Evolutionary conservation across 37 sponge, comb jelly and placozoan genomes (phyloP).

Genomic region (Aplysina aerophoba): DNA sequence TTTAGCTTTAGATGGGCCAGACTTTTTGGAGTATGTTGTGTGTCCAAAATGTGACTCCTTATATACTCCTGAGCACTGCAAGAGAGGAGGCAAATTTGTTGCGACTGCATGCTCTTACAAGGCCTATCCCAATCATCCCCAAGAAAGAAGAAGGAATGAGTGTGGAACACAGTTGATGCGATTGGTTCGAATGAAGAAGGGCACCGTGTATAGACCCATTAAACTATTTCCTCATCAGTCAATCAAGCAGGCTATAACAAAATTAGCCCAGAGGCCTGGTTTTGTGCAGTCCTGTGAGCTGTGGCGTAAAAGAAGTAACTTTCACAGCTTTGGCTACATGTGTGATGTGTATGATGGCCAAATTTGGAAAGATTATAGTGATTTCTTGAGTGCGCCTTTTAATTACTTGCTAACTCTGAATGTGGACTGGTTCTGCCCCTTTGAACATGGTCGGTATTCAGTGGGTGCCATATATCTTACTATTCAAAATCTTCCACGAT

Average conservation of each 20-base stretch:
- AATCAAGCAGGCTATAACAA: slow-evolving; percentile 16
- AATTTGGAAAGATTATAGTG: slow-evolving; percentile 29
- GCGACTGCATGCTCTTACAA: neutral
- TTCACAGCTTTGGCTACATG: neutral
- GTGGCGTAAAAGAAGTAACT: slow-evolving; percentile 35
- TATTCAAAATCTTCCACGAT: slow-evolving; percentile 46
- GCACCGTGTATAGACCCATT: slow-evolving; percentile 9
- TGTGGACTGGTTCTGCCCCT: slow-evolving; percentile 66
- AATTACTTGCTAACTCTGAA: slow-evolving; percentile 40
- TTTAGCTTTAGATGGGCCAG: neutral
- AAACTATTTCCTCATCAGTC: slow-evolving; percentile 33
- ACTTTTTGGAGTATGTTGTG: slow-evolving; percentile 42
- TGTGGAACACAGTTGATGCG: slow-evolving; percentile 38
- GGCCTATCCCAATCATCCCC: slow-evolving; percentile 47
- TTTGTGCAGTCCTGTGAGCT: slow-evolving; percentile 49
- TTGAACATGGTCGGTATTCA: slow-evolving; percentile 26
- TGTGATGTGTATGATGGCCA: slow-evolving; percentile 41
- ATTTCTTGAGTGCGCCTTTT: neutral
- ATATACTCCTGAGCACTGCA: slow-evolving; percentile 11
- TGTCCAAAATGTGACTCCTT: slow-evolving; percentile 43
- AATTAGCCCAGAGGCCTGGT: slow-evolving; percentile 5
- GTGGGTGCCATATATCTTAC: slow-evolving; percentile 49
- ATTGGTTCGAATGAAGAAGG: slow-evolving; percentile 1
- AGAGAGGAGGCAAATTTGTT: neutral
- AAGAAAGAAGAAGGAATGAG: neutral